phyloP scores from a whole-genome alignment of 2,113 vertebrate genomes.

The Lycaon pictus region DNA sequence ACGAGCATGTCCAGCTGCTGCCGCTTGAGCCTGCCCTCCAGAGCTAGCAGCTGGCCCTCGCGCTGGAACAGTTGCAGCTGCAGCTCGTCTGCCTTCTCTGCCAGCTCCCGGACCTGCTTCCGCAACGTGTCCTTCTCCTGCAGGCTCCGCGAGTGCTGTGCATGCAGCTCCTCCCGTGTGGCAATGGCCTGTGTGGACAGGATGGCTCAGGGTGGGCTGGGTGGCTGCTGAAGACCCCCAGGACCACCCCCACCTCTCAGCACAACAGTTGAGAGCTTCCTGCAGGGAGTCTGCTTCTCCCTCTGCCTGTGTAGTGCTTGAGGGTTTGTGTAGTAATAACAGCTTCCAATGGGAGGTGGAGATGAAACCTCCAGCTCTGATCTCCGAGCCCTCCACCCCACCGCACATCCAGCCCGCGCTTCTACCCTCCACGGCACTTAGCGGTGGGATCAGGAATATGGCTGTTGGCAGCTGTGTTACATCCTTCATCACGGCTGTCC shows the following conservation, averaged over 20 bases:
- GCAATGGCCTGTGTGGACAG: conserved; percentile 87
- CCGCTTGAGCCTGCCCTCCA: conserved; percentile 88
- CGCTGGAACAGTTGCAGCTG: conserved; percentile 93
- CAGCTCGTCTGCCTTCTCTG: conserved; percentile 90
- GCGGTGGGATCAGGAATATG: accelerated
- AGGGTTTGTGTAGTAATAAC: not conserved
- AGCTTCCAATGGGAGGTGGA: too few species aligned
- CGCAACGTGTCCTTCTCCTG: conserved; percentile 93
- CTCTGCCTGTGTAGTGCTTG: not conserved
- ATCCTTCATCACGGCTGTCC: accelerated
- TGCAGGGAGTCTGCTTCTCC: too few species aligned
- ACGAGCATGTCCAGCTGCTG: conserved; percentile 83
- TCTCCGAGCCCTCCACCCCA: too few species aligned
- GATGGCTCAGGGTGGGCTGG: not conserved
- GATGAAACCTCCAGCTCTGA: too few species aligned
- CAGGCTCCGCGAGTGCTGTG: conserved; percentile 89
- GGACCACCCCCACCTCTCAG: accelerated
- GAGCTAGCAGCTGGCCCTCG: conserved; percentile 90
- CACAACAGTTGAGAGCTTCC: too few species aligned
- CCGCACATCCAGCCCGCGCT: accelerated
- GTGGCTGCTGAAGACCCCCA: not conserved
- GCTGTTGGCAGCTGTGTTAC: accelerated
- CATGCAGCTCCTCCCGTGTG: conserved; percentile 89
- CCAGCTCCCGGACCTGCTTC: conserved; percentile 91
- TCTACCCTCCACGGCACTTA: accelerated